Base-by-base conservation (phyloP, 2,797 vertebrate species). In the Coregonus sp. region DNA sequence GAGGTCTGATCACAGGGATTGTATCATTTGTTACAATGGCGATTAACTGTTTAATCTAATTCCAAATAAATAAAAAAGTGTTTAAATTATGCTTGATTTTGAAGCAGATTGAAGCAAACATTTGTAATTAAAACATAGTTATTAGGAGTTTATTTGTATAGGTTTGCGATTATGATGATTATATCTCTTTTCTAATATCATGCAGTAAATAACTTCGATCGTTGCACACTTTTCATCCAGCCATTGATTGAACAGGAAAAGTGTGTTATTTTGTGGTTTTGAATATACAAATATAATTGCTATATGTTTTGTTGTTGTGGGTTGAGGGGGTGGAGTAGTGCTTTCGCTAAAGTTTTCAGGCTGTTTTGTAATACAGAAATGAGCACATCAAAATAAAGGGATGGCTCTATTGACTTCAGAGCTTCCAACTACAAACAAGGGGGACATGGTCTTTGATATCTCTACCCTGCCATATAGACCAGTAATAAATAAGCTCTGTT, bases 1-100 rank as follows among this genome's bases (percentile, higher is more conserved):
- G 18, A 11, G 61, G 78, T 77, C 78, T 68, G 77, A 37, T 75
- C 15, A 71, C 54, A 75, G 20, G 75, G 33, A 82, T 50, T 31
- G 3, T 40, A 40, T n/a, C 63, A 3, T 20, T 4, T 25, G n/a
- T 9, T 61, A 9, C 20, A 18, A 7, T 4, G 4, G n/a, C 7
- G 25, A 61, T 61, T 6, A 61, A 61, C 9, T 63, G 59, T 63
- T 63, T 12, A 3, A 12, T 63, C 59, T 29, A 4, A 0, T 63
- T 63, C 59, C 59, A 63, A 25, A 12, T 63, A 63, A 11, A 7
- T 63, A 12, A 63, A 5, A 5, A 56, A 63, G 9, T 25, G 20
- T 7, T 25, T 7, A 25, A 11, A 47, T 47, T 47, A 47, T 47
- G 7, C 7, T 47, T 47, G 7, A 47, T 47, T 47, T 2, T 47